Evolutionary conservation across 1,140 invertebrate genomes (phyloP).

Genomic region (Megathymus violae): DNA sequence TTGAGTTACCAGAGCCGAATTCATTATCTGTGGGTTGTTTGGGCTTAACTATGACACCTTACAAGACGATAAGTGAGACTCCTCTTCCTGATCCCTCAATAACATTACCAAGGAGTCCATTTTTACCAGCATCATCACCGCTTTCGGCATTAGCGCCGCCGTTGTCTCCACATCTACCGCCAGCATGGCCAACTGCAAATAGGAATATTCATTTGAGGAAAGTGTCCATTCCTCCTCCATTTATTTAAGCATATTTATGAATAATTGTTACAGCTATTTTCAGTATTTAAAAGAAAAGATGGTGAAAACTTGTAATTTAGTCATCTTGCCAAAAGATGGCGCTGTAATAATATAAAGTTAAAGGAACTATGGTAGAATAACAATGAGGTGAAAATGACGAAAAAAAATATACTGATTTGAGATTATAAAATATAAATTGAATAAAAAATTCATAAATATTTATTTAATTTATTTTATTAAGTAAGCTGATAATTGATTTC

Average conservation of each 20-base stretch:
- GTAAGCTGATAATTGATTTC: too few relatives aligned
- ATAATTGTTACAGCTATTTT: too few relatives aligned
- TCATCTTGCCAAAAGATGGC: too few relatives aligned
- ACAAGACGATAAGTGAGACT: constrained; percentile 35
- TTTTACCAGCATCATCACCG: constrained; percentile 46
- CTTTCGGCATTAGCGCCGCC: constrained; percentile 44
- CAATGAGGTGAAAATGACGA: too few relatives aligned
- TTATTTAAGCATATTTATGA: neutral
- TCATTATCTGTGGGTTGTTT: constrained; percentile 45
- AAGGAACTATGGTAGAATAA: too few relatives aligned
- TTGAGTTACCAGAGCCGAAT: constrained; percentile 24
- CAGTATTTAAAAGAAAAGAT: too few relatives aligned
- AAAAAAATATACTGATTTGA: too few relatives aligned
- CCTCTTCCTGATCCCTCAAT: constrained; percentile 21
- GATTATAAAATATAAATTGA: too few relatives aligned
- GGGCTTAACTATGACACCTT: constrained; percentile 43
- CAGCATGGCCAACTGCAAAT: constrained; percentile 41
- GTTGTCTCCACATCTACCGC: constrained; percentile 36
- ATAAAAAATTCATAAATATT: too few relatives aligned
- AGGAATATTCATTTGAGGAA: constrained; percentile 51
- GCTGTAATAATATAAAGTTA: too few relatives aligned
- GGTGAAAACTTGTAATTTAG: neutral
- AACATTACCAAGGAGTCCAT: constrained; percentile 37
- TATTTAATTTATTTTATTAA: too few relatives aligned
- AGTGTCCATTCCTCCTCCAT: constrained; percentile 57